phyloP scores from a whole-genome alignment of 2,888 invertebrate species.

The Carcina quercana region DNA sequence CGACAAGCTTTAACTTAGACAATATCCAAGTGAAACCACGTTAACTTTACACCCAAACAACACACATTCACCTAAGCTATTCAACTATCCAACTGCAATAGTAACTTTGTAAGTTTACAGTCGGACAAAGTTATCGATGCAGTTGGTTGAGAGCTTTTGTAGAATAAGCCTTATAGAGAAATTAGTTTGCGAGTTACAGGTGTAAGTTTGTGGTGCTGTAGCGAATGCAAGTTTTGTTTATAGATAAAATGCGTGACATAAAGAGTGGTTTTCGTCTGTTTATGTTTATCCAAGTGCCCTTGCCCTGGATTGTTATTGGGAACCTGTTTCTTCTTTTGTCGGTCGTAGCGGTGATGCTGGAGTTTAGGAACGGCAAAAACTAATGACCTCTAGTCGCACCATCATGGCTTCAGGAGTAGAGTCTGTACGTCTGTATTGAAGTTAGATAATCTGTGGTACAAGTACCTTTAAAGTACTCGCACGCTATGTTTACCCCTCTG shows the following conservation, averaged over 20 bases:
- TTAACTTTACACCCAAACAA: conserved; percentile 1
- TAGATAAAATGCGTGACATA: neutral
- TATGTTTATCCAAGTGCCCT: no score
- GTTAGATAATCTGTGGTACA: no score
- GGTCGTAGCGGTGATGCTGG: no score
- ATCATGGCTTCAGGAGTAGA: no score
- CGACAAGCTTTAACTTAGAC: neutral
- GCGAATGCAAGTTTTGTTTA: neutral
- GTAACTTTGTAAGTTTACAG: conserved; percentile 3
- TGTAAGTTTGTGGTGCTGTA: neutral
- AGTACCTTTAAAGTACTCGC: no score
- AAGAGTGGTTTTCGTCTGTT: neutral
- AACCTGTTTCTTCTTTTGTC: no score
- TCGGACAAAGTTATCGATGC: neutral
- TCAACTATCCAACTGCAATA: conserved; percentile 4
- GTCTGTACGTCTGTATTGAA: no score
- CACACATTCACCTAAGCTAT: neutral
- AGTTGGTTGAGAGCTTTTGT: neutral
- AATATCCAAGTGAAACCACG: conserved; percentile 2
- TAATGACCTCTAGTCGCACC: no score
- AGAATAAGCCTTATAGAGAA: no score
- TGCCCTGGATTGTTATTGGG: neutral
- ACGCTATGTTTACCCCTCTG: no score
- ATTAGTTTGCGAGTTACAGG: neutral
- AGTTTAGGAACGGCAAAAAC: no score